Base-by-base conservation (phyloP, 1,140 invertebrate genomes). In the Danaus plexippus region DNA sequence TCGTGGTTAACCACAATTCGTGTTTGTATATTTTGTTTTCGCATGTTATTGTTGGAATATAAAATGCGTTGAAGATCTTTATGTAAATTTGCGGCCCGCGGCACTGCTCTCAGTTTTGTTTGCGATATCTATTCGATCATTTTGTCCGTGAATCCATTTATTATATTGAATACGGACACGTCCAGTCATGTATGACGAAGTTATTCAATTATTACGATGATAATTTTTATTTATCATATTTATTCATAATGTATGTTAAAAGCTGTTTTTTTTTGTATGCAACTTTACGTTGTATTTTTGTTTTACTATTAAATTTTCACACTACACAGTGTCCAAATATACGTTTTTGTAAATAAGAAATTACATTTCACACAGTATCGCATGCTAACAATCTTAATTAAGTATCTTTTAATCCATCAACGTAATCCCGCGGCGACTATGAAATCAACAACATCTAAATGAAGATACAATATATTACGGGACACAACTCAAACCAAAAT, bases 401-500 rank as follows among this genome's bases (percentile, higher is more conserved):
- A 32, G 7, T 32, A 32, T 32, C 22, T 32, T 32, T 32, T 32
- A 32, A 32, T 32, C 5, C 22, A 54, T 9, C 42, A 57, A 62
- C 15, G 54, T 12, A 49, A 52, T 42, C 44, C 54, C 53, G 54
- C 43, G 48, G 60, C 47, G 63, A 62, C 68, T 65, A 68, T 52
- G 11, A 75, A 75, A 62, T 64, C 54, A 54, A 64, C 59, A 64
- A 73, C 58, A 80, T 69, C 67, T 69, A 75, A 79, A 84, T 80
- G 69, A 76, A 81, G 80, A 80, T 67, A 76, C 73, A 80, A 84
- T 84, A 79, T 79, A 81, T 71, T 74, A 58, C 44, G 54, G 50
- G 57, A 43, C 47, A 22, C 32, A 57, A n/a, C 15, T 43, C 9
- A 44, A 47, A 50, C 18, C 11, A 12, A 43, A 45, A 73, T 58